Conservation (phyloP, 1,140 invertebrate genomes). For the Lysiphlebus fabarum region DNA sequence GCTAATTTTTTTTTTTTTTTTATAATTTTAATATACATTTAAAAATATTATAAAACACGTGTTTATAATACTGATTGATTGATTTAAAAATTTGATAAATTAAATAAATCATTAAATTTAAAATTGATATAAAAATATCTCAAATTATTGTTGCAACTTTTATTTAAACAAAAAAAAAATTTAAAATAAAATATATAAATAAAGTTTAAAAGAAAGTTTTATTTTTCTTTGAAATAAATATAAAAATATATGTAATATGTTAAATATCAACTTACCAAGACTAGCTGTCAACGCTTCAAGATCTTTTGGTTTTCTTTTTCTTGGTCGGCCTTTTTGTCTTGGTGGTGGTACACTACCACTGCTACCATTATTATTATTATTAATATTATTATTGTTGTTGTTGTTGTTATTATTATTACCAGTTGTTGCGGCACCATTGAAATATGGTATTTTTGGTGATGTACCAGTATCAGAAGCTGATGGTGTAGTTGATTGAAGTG, state of each 20-base stretch:
- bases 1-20: constrained; percentile 18
- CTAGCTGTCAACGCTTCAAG: constrained; percentile 79
- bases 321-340: constrained; percentile 84
- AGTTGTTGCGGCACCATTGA: constrained; percentile 69
- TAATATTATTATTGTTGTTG: no score
- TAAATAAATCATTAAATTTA: no score
- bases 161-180: background rate
- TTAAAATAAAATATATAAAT: no score
- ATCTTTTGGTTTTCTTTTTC: constrained; percentile 88
- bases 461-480: constrained; percentile 41
- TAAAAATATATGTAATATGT: constrained; percentile 1
- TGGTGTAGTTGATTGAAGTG: constrained; percentile 46
- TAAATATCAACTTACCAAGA: constrained; percentile 64
- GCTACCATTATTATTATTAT: no score
- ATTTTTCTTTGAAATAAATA: background rate
- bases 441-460: constrained; percentile 62
- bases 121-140: no score
- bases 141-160: no score
- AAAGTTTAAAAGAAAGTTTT: background rate
- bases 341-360: constrained; percentile 62
- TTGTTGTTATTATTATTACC: constrained; percentile 42
- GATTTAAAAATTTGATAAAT: no score
- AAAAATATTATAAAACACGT: no score
- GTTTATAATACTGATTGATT: constrained; percentile 3
- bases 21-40: no score